These are phyloP conservation scores for Echeneis naucrates DNA, from an alignment of 2,797 vertebrate genomes.

Conservation along the genomic window DNA sequence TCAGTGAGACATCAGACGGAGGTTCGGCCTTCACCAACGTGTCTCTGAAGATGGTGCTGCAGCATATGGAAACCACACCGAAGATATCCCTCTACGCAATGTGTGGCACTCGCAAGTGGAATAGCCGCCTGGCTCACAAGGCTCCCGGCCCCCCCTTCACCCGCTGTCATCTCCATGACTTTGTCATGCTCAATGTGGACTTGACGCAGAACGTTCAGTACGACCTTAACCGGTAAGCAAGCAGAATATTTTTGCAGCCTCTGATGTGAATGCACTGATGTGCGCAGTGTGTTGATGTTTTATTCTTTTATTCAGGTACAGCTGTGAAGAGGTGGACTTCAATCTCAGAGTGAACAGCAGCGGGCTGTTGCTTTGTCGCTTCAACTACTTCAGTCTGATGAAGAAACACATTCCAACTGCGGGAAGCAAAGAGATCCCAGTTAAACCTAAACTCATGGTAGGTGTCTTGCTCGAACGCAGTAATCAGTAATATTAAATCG, in stretches of 20 bases:
- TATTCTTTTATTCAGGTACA: constrained; percentile 85
- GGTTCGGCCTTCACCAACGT: constrained; percentile 85
- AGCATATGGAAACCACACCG: constrained; percentile 95
- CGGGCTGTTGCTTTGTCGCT: constrained; percentile 94
- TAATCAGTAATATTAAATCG: not conserved
- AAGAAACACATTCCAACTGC: constrained; percentile 96
- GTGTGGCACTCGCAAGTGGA: constrained; percentile 94
- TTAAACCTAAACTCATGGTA: constrained; percentile 96
- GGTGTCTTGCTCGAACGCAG: constrained; percentile 32
- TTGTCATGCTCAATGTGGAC: constrained; percentile 95
- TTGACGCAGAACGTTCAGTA: constrained; percentile 98
- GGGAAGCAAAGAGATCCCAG: constrained; percentile 91
- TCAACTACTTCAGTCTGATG: constrained; percentile 98
- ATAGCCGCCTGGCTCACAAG: constrained; percentile 84
- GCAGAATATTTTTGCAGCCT: fast-evolving
- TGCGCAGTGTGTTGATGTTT: not conserved
- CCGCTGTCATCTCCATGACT: constrained; percentile 93
- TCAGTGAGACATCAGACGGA: constrained; percentile 85
- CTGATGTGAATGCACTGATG: not conserved
- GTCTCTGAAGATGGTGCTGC: constrained; percentile 92
- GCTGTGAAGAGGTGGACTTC: constrained; percentile 97
- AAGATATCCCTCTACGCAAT: constrained; percentile 94
- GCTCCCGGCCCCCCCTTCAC: constrained; percentile 85
- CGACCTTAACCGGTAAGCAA: constrained; percentile 94
- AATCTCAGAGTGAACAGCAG: constrained; percentile 96